phyloP scores from a whole-genome alignment of 1,140 invertebrate species.

The Mizuhopecten yessoensis region DNA sequence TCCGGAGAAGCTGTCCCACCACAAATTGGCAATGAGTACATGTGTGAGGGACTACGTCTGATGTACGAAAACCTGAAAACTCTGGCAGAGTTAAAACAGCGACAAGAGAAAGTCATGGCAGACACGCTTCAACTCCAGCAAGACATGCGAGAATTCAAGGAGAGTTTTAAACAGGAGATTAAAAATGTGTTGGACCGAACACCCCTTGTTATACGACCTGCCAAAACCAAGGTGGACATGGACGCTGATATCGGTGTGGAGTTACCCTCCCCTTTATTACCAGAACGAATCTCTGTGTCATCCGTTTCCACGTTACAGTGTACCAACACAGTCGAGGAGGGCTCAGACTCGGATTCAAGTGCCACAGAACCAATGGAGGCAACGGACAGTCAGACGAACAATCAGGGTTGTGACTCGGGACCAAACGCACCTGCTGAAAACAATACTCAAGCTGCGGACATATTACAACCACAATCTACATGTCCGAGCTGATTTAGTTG shows the following conservation, averaged over 20 bases:
- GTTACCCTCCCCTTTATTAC: slow-evolving; percentile 78
- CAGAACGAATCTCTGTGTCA: slow-evolving; percentile 55
- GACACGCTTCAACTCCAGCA: slow-evolving; percentile 86
- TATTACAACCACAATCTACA: background rate
- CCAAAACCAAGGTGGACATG: slow-evolving; percentile 81
- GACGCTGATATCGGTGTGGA: slow-evolving; percentile 72
- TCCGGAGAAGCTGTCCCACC: slow-evolving; percentile 92
- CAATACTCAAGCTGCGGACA: background rate
- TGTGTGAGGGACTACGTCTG: slow-evolving; percentile 87
- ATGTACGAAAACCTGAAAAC: slow-evolving; percentile 86
- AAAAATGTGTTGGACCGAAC: slow-evolving; percentile 73
- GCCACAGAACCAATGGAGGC: background rate
- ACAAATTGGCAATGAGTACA: slow-evolving; percentile 84
- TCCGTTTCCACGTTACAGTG: background rate
- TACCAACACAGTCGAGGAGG: slow-evolving; percentile 25
- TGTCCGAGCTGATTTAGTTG: background rate
- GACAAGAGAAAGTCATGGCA: slow-evolving; percentile 86
- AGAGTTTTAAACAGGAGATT: slow-evolving; percentile 79
- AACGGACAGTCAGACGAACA: background rate
- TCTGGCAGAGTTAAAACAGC: slow-evolving; percentile 87
- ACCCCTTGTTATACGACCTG: slow-evolving; percentile 79
- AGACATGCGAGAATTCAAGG: slow-evolving; percentile 88
- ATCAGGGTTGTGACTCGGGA: slow-evolving; percentile 23
- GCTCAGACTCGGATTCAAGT: background rate
- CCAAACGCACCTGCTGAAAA: background rate